Percentiles rank a stretch among this genome's conserved stretches.
These are phyloP conservation scores for Mythimna lalbum DNA, from an alignment of 2,888 invertebrate genomes.

Conservation along the genomic window DNA sequence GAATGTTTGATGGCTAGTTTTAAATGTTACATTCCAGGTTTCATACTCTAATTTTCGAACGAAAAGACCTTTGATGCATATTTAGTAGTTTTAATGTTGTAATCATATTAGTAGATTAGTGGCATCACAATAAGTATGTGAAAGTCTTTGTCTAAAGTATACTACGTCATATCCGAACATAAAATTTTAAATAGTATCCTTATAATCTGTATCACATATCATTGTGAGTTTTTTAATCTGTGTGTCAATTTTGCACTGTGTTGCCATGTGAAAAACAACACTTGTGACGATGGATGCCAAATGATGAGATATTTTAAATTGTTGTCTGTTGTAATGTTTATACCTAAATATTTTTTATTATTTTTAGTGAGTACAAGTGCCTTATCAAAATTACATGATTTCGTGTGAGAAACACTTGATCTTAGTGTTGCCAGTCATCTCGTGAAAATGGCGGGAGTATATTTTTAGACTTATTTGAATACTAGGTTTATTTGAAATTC, in stretches of 20 bases:
- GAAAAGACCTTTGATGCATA: constrained; percentile 54
- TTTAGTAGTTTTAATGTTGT: constrained; percentile 52
- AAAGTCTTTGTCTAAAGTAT: constrained; percentile 51
- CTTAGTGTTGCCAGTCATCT: constrained; percentile 60
- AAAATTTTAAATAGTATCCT: constrained; percentile 27
- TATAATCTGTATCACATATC: constrained; percentile 59
- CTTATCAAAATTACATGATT: constrained; percentile 67
- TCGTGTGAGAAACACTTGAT: constrained; percentile 37
- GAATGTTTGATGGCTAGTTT: constrained; percentile 61
- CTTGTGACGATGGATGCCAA: constrained; percentile 82
- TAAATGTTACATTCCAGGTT: constrained; percentile 68
- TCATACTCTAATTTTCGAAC: constrained; percentile 62
- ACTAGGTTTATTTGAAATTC: constrained; percentile 4
- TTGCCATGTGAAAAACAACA: constrained; percentile 75
- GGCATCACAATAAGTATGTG: constrained; percentile 60
- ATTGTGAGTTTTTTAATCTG: constrained; percentile 60
- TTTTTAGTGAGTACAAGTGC: constrained; percentile 71
- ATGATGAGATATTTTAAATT: constrained; percentile 75
- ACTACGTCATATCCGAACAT: constrained; percentile 50
- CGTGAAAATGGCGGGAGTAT: neutral
- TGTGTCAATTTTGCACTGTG: constrained; percentile 64
- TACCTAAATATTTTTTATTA: constrained; percentile 62
- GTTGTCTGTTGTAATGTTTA: constrained; percentile 76
- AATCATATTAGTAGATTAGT: constrained; percentile 53
- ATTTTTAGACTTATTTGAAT: neutral